Conservation (phyloP, 2,797 vertebrate species). For the Cuculus canorus region DNA sequence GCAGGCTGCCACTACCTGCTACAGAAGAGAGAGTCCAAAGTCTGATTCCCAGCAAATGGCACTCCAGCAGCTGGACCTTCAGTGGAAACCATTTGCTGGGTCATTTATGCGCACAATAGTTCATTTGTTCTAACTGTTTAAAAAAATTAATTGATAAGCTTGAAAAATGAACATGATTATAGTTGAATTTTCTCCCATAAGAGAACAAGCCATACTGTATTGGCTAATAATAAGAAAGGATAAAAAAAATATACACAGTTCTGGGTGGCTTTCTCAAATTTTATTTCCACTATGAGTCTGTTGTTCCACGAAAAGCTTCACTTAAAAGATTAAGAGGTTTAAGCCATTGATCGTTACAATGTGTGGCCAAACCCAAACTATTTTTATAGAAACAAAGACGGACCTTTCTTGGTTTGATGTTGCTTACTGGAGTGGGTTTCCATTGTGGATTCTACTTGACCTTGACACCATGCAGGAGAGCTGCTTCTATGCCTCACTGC, state of each 20-base stretch:
- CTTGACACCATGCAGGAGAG: rapidly evolving
- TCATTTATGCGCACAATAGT: background rate
- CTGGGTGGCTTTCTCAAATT: background rate
- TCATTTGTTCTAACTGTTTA: background rate
- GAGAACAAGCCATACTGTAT: background rate
- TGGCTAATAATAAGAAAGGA: background rate
- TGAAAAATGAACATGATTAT: background rate
- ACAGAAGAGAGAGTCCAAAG: background rate
- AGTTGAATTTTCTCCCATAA: background rate
- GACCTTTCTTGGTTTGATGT: background rate
- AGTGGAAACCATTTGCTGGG: background rate
- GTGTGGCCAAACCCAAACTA: background rate
- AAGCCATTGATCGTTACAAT: background rate
- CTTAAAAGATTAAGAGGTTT: background rate
- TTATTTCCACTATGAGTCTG: background rate
- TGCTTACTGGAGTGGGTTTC: background rate
- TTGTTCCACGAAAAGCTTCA: background rate
- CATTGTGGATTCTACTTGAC: background rate
- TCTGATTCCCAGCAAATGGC: background rate
- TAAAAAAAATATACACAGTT: background rate
- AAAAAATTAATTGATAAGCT: background rate
- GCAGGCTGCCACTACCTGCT: background rate
- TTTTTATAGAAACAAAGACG: background rate
- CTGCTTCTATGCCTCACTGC: rapidly evolving
- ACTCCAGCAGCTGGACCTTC: background rate